These are phyloP conservation scores for Lamproptera curius DNA, from an alignment of 2,888 invertebrate species.

Conservation along the genomic window DNA sequence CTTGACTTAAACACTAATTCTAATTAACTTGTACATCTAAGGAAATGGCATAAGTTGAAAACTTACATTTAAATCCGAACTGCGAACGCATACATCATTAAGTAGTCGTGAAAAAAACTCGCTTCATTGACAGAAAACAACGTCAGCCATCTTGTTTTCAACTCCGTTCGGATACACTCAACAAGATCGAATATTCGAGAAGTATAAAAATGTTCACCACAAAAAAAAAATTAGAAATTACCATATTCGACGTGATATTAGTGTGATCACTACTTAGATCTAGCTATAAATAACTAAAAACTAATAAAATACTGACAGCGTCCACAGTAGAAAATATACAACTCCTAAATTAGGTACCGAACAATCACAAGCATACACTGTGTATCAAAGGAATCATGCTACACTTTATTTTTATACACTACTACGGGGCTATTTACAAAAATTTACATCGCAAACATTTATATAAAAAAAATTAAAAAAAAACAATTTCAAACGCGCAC, in stretches of 20 bases:
- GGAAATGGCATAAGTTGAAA: slow-evolving; percentile 41
- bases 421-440: slow-evolving; percentile 48
- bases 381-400: slow-evolving; percentile 39
- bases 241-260: slow-evolving; percentile 4
- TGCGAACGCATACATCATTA: slow-evolving; percentile 13
- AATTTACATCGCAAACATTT: slow-evolving; percentile 47
- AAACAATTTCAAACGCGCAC: slow-evolving; percentile 32
- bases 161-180: neutral
- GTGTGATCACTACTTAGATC: slow-evolving; percentile 13
- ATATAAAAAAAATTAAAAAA: slow-evolving; percentile 25
- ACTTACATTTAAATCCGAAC: slow-evolving; percentile 24
- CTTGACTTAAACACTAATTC: slow-evolving; percentile 26
- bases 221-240: neutral
- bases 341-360: slow-evolving; percentile 37
- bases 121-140: slow-evolving; percentile 1
- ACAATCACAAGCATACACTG: slow-evolving; percentile 55
- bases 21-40: slow-evolving; percentile 29
- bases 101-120: slow-evolving; percentile 18
- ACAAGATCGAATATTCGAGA: neutral
- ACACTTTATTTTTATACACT: slow-evolving; percentile 31
- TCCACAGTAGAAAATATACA: slow-evolving; percentile 56
- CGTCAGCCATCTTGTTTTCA: neutral
- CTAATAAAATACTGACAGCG: slow-evolving; percentile 64
- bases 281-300: slow-evolving; percentile 50
- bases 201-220: neutral